phyloP scores from a whole-genome alignment of 2,888 invertebrate species.

The Smittia aterrima region DNA sequence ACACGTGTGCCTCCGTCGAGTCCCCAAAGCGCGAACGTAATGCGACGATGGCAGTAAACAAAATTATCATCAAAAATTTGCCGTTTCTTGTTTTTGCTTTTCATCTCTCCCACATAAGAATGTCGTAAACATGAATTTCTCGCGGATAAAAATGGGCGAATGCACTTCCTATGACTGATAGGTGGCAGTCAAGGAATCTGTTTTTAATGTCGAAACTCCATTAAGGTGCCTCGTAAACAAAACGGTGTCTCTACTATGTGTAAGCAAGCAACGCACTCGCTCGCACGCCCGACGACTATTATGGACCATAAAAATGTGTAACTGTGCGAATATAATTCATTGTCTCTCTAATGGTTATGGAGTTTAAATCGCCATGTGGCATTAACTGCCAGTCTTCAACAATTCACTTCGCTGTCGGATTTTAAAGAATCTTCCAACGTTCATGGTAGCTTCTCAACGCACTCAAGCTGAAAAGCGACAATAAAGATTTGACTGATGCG shows the following conservation, averaged over 20 bases:
- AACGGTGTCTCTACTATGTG: conserved; percentile 4
- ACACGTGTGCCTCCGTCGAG: too few species aligned
- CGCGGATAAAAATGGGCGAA: conserved; percentile 19
- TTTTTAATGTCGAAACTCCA: conserved; percentile 28
- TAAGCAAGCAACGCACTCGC: neutral
- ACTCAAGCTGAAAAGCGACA: too few species aligned
- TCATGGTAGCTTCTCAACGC: too few species aligned
- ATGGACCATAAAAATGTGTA: conserved; percentile 11
- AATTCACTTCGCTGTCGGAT: too few species aligned
- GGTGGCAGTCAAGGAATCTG: neutral
- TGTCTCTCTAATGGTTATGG: conserved; percentile 8
- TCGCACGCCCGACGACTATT: conserved; percentile 3
- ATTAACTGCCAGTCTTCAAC: neutral
- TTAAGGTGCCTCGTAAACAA: conserved; percentile 14
- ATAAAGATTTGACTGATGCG: too few species aligned
- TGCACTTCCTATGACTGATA: conserved; percentile 18
- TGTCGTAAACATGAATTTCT: neutral
- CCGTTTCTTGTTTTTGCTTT: neutral
- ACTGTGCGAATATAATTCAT: conserved; percentile 11
- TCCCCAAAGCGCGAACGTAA: neutral
- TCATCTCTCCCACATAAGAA: neutral
- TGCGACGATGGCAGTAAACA: conserved; percentile 2
- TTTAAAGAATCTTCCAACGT: too few species aligned
- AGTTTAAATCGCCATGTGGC: conserved; percentile 8
- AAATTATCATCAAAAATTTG: neutral